Evolutionary conservation across 2,113 vertebrate genomes (phyloP).

Genomic region (Gambusia holbrooki): DNA sequence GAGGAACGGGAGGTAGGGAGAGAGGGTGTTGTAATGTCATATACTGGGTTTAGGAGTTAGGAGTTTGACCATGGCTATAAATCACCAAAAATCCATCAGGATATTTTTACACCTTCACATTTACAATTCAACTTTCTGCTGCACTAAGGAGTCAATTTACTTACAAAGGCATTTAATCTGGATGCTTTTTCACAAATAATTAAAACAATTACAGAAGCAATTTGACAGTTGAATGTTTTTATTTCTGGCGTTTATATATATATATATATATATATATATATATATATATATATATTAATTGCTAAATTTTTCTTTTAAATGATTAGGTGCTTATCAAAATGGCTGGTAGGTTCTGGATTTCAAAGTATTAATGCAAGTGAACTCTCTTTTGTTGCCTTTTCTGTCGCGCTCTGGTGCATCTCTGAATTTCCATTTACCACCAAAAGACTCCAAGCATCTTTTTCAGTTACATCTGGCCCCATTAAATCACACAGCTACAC

Average conservation of each 20-base stretch:
- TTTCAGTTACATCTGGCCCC: not conserved
- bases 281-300: not conserved
- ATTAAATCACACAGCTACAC: not conserved
- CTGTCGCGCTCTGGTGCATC: not conserved
- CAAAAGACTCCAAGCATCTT: not conserved
- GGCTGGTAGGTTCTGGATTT: not conserved
- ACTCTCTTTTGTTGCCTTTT: not conserved
- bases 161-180: not conserved
- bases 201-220: not conserved
- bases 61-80: not conserved
- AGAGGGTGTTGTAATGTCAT: constrained; percentile 29
- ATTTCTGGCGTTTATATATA: too few relatives aligned
- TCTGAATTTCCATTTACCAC: constrained; percentile 7
- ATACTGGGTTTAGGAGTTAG: constrained; percentile 41
- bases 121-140: not conserved
- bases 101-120: not conserved
- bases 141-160: too few relatives aligned
- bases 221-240: not conserved
- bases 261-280: too few relatives aligned
- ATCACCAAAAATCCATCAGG: not conserved
- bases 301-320: not conserved
- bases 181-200: not conserved
- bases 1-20: not conserved
- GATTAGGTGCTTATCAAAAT: not conserved
- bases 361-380: not conserved